Percentiles rank a stretch among this genome's conserved stretches.
These are phyloP conservation scores for Xylocopa sonorina DNA, from an alignment of 1,140 invertebrate species.

Conservation along the genomic window DNA sequence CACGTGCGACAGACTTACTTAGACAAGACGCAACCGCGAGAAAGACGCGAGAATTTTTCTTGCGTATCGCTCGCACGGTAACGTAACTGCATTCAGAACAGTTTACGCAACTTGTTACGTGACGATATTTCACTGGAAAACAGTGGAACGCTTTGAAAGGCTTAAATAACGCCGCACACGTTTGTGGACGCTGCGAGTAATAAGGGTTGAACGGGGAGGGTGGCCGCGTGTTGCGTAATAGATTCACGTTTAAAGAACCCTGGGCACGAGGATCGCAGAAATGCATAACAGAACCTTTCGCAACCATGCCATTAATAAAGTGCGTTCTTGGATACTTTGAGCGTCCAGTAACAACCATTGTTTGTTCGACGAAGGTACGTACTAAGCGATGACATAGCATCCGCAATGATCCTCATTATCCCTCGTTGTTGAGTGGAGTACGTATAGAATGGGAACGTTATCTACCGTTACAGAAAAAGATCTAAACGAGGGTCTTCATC, in stretches of 20 bases:
- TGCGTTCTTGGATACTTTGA: constrained; percentile 19
- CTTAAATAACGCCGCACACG: background rate
- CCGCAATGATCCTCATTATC: constrained; percentile 34
- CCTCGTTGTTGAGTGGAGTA: background rate
- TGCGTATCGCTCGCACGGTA: no score
- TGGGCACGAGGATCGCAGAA: background rate
- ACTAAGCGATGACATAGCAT: constrained; percentile 17
- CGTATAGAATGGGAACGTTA: constrained; percentile 12
- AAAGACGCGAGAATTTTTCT: no score
- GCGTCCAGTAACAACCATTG: constrained; percentile 15
- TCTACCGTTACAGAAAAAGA: background rate
- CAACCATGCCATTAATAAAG: constrained; percentile 17
- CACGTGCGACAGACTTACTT: no score
- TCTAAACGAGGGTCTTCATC: background rate
- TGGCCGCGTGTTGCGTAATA: background rate
- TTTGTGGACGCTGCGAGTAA: background rate
- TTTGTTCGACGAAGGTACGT: constrained; percentile 20
- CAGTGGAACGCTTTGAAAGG: background rate
- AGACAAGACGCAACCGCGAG: no score
- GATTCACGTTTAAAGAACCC: constrained; percentile 4
- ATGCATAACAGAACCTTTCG: constrained; percentile 4
- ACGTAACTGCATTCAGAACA: no score
- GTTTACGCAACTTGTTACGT: background rate
- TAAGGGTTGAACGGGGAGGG: background rate
- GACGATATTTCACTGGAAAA: background rate